phyloP scores from a whole-genome alignment of 2,797 vertebrate species.

The Tarsius wallacei region DNA sequence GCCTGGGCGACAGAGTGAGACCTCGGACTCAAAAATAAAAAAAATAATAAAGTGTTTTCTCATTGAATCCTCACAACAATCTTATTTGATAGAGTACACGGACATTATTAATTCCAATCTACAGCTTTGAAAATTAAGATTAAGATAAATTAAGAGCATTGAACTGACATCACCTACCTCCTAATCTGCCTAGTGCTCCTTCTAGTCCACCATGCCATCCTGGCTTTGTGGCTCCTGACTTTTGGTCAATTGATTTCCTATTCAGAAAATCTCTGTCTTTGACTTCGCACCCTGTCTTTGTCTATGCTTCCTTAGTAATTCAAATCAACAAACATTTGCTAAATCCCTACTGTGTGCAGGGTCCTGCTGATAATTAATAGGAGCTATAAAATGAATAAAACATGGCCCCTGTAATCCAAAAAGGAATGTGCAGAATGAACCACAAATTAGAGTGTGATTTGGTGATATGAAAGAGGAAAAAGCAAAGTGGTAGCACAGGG shows the following conservation, averaged over 20 bases:
- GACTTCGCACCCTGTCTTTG: not conserved
- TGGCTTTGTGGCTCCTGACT: not conserved
- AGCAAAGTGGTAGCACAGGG: not conserved
- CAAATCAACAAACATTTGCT: conserved; percentile 37
- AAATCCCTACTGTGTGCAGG: not conserved
- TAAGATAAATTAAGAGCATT: not conserved
- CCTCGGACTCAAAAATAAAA: not conserved
- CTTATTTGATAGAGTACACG: not conserved
- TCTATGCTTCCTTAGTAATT: not conserved
- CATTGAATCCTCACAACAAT: not conserved
- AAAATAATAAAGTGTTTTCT: not conserved
- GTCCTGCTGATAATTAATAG: conserved; percentile 24
- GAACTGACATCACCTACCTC: not conserved
- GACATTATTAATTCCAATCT: not conserved
- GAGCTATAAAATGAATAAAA: not conserved
- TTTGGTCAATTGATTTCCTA: not conserved
- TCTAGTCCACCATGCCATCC: not conserved
- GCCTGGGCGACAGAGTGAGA: not conserved
- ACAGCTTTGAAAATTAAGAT: conserved; percentile 44
- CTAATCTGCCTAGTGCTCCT: not conserved
- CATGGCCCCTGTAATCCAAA: not conserved
- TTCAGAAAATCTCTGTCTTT: not conserved
- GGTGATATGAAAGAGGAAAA: not conserved
- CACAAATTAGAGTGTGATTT: conserved; percentile 40
- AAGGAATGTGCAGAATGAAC: conserved; percentile 25